These are phyloP conservation scores for Eclectus roratus DNA, from an alignment of 2,113 vertebrate species.

Conservation along the genomic window DNA sequence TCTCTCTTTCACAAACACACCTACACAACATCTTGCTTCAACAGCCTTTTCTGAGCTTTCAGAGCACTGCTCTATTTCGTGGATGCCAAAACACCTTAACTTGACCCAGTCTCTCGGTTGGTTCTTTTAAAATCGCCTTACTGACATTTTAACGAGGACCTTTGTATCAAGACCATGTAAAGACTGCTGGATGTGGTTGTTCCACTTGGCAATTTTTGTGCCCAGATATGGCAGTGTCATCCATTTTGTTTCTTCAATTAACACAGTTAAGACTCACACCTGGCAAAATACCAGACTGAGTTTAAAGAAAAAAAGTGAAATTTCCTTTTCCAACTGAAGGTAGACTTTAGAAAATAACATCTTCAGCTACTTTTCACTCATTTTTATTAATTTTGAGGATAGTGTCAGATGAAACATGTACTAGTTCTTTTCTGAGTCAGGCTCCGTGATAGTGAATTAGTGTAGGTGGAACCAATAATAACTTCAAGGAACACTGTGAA, in stretches of 20 bases:
- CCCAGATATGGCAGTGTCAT: background rate
- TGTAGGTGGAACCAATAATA: slow-evolving; percentile 61
- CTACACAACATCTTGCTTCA: slow-evolving; percentile 54
- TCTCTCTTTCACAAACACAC: slow-evolving; percentile 46
- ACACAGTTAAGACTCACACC: background rate
- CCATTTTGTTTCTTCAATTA: background rate
- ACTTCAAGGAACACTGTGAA: slow-evolving; percentile 26
- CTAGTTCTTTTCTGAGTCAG: slow-evolving; percentile 51
- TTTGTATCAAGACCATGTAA: background rate
- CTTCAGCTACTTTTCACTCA: slow-evolving; percentile 33
- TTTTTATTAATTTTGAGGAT: slow-evolving; percentile 41
- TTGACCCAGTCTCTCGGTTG: background rate
- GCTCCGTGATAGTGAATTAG: background rate
- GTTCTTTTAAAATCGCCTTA: background rate
- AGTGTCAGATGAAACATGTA: slow-evolving; percentile 4
- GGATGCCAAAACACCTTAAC: slow-evolving; percentile 26
- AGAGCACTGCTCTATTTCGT: background rate
- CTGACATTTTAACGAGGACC: background rate
- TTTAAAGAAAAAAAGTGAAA: background rate
- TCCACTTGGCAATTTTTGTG: background rate
- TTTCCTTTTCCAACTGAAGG: background rate
- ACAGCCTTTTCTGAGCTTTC: slow-evolving; percentile 20
- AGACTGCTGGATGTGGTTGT: background rate
- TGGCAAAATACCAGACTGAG: background rate
- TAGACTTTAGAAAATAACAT: slow-evolving; percentile 9